Percentiles rank a stretch among this genome's conserved stretches.
phyloP scores from a whole-genome alignment of 2,888 invertebrate genomes.

The Phyllotreta striolata region DNA sequence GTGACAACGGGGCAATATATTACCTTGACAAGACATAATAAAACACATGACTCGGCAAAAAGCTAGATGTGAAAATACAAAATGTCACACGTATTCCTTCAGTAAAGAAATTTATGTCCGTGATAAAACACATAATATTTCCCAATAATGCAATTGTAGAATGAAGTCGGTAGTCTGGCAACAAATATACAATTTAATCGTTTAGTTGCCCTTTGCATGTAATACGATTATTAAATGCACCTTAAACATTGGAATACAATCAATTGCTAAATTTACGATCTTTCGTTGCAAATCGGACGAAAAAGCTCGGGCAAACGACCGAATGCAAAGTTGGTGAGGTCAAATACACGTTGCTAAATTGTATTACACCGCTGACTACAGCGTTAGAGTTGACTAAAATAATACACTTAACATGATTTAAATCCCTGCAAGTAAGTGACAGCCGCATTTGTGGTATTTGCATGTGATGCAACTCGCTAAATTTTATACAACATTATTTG shows the following conservation, averaged over 20 bases:
- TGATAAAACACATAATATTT: conserved; percentile 2
- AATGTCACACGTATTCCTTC: conserved; percentile 6
- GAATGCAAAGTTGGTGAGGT: conserved; percentile 32
- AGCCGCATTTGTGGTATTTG: conserved; percentile 40
- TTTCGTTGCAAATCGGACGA: no score
- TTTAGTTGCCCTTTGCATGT: no score
- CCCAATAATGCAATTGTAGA: background rate
- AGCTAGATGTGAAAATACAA: conserved; percentile 10
- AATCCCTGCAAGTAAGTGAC: conserved; percentile 41
- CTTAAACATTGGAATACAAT: background rate
- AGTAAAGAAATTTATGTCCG: conserved; percentile 2
- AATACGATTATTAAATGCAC: no score
- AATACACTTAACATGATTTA: conserved; percentile 42
- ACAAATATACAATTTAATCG: no score
- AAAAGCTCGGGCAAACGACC: background rate
- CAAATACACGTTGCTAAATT: conserved; percentile 39
- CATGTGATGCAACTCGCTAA: conserved; percentile 36
- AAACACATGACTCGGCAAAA: conserved; percentile 14
- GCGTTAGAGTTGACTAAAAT: conserved; percentile 36
- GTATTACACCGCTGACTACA: conserved; percentile 37
- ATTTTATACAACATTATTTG: conserved; percentile 37
- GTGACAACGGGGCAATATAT: conserved; percentile 15
- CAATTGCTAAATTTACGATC: no score
- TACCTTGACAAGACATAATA: conserved; percentile 9
- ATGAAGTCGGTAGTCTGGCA: no score